Conservation (phyloP, 92 coral and sea anemone species). For the Muricea muricata region DNA sequence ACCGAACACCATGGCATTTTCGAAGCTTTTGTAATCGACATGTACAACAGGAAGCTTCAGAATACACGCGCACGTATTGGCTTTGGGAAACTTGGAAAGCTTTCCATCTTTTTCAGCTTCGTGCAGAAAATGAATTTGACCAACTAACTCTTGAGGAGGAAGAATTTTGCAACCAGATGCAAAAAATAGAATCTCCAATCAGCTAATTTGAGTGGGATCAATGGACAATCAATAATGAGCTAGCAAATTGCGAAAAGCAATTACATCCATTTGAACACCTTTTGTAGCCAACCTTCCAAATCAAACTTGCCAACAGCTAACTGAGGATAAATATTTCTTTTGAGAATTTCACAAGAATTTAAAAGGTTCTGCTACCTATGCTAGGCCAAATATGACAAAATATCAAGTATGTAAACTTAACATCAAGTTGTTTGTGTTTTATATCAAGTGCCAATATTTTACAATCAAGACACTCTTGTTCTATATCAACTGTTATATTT, state of each 20-base stretch:
- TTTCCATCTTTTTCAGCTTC: constrained; percentile 50
- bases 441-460: no score
- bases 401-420: no score
- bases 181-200: constrained; percentile 55
- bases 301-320: no score
- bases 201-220: constrained; percentile 17
- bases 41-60: constrained; percentile 40
- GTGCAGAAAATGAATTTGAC: constrained; percentile 59
- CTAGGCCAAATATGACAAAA: no score
- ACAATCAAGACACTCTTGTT: no score
- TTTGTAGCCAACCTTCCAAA: no score
- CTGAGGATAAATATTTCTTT: no score
- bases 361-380: no score
- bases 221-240: neutral
- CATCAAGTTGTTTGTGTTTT: no score
- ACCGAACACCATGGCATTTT: constrained; percentile 12
- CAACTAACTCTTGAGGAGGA: constrained; percentile 52
- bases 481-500: no score
- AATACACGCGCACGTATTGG: constrained; percentile 51
- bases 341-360: no score
- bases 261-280: no score
- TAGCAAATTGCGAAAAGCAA: neutral
- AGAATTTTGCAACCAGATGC: constrained; percentile 53
- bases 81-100: constrained; percentile 51
- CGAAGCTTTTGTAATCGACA: neutral